Base-by-base conservation (phyloP, 2,113 vertebrate species). In the Myotis davidii region DNA sequence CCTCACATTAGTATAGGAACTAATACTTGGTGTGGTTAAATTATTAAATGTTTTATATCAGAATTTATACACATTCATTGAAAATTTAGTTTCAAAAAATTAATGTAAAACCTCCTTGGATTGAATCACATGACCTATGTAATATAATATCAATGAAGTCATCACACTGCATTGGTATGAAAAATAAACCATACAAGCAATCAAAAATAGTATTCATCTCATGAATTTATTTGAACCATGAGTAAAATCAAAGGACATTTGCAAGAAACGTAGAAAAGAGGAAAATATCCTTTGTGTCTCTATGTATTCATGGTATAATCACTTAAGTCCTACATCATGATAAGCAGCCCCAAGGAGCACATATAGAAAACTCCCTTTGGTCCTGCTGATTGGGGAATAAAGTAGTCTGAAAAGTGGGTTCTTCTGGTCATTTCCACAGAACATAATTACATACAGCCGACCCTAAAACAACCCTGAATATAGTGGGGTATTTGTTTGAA, bases 161-260 rank as follows among this genome's bases (percentile, higher is more conserved):
- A 6, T 45, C 37, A 48, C 11, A 59, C 23, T 45, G 48, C 4
- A 45, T 82, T 72, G 67, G 10, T 65, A 65, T 65, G 25, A 74
- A 94, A 95, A 94, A 48, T 48, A 85, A 82, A 37, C 50, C 32
- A 72, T 50, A 23, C 9, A 61, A 37, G 65, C 2, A 34, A 81
- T 92, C 67, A 81, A 29, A 79, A 95, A 65, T 50, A n/a, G 16
- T 29, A 92, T 56, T 64, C 37, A 52, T 64, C 74, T 93, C 61
- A 87, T 85, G 3, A 84, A 70, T 77, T 94, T 77, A 84, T 79
- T 92, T 81, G 59, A 94, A 61, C 25, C 10, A 32, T 42, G 25
- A 64, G 45, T 69, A 90, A 96, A 95, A 70, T 88, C 74, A 93
- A 81, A 94, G 12, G 65, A 84, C 21, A 67, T 76, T 82, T 92